phyloP scores from a whole-genome alignment of 2,797 vertebrate genomes.

The Chiloscyllium punctatum region DNA sequence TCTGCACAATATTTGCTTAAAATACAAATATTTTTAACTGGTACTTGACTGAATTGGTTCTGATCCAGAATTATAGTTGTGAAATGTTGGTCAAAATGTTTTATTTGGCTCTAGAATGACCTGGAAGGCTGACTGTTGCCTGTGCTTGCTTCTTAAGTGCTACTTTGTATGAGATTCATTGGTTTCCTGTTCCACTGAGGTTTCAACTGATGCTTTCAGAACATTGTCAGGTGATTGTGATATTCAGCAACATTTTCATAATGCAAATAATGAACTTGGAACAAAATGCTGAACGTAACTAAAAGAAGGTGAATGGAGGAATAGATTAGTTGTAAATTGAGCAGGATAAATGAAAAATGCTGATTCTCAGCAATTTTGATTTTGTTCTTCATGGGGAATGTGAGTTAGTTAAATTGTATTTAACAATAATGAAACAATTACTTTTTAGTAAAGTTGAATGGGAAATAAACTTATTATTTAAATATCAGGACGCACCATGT shows the following conservation, averaged over 20 bases:
- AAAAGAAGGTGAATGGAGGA: not conserved
- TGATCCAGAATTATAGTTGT: not conserved
- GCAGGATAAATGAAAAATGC: not conserved
- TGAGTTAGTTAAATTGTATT: not conserved
- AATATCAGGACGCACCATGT: not conserved
- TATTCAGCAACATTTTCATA: not conserved
- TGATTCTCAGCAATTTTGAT: not conserved
- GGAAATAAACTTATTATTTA: not conserved
- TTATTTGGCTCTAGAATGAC: not conserved
- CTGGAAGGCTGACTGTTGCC: not conserved
- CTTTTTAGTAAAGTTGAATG: not conserved
- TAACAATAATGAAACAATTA: not conserved
- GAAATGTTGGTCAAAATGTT: not conserved
- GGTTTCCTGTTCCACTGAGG: not conserved
- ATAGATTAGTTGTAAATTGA: not conserved
- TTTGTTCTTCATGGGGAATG: not conserved
- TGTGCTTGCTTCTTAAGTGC: not conserved
- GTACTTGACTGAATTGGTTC: not conserved
- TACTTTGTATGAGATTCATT: not conserved
- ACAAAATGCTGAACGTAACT: not conserved
- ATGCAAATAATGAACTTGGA: not conserved
- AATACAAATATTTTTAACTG: not conserved
- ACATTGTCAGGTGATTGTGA: not conserved
- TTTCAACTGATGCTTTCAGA: not conserved
- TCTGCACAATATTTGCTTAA: not conserved